A percentile compares a stretch with the other conserved stretches of the same genome.
Conservation (phyloP, 2,888 invertebrate species). For the Macrosiphum euphorbiae region DNA sequence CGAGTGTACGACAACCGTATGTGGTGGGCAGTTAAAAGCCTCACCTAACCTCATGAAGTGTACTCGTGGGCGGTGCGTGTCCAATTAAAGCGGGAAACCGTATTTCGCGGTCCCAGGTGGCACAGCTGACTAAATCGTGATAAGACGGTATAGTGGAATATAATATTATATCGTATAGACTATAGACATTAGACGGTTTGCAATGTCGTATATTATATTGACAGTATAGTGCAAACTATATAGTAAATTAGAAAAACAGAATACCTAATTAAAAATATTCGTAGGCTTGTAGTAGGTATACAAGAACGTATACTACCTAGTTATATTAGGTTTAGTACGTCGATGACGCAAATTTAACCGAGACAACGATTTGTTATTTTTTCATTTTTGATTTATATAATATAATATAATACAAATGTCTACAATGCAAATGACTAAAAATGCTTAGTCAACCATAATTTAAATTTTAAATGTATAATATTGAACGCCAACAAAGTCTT, state of each 20-base stretch:
- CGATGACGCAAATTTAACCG: too few relatives aligned
- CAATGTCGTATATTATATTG: too few relatives aligned
- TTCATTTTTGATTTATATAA: too few relatives aligned
- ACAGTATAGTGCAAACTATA: too few relatives aligned
- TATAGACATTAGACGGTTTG: too few relatives aligned
- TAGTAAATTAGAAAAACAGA: background rate
- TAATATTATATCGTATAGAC: background rate
- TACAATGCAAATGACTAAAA: background rate
- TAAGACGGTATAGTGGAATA: background rate
- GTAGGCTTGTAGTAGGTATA: background rate
- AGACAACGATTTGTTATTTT: too few relatives aligned
- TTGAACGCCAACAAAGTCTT: background rate
- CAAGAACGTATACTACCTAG: too few relatives aligned
- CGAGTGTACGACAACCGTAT: background rate
- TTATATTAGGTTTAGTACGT: too few relatives aligned
- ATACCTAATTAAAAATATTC: background rate
- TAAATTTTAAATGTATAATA: background rate
- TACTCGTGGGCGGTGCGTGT: background rate
- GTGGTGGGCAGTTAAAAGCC: conserved; percentile 8
- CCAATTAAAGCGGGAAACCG: background rate
- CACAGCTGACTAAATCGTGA: background rate
- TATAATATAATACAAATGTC: background rate
- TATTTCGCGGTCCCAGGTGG: background rate
- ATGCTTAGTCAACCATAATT: background rate
- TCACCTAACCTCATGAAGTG: background rate